These are phyloP conservation scores for Taphrorychus bicolor DNA, from an alignment of 2,888 invertebrate species.

Conservation along the genomic window DNA sequence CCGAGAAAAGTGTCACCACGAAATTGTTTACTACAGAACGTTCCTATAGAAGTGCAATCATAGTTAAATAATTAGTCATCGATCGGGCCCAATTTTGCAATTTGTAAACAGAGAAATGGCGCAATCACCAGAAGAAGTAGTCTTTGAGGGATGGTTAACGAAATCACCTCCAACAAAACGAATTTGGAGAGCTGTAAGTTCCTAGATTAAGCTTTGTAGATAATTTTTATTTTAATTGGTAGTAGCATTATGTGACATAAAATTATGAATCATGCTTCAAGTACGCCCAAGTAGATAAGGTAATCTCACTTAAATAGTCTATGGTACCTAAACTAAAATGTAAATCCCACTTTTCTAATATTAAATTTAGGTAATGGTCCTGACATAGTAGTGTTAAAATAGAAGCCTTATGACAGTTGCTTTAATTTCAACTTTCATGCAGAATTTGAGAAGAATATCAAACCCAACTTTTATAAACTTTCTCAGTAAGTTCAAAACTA, in stretches of 20 bases:
- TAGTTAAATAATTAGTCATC: not conserved
- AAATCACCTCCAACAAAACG: conserved; percentile 94
- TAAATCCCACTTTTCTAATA: no score
- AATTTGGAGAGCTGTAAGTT: conserved; percentile 92
- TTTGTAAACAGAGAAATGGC: conserved; percentile 58
- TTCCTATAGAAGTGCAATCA: not conserved
- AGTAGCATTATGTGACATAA: conserved; percentile 26
- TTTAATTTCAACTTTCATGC: no score
- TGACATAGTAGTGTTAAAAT: no score
- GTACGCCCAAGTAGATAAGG: conserved; percentile 33
- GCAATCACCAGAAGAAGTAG: conserved; percentile 70
- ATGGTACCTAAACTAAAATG: no score
- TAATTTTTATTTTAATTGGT: not conserved
- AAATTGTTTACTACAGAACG: not conserved
- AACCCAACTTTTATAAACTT: no score
- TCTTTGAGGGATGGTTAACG: conserved; percentile 92
- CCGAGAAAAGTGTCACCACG: not conserved
- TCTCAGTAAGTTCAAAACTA: no score
- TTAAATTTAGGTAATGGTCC: no score
- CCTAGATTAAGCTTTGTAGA: no score
- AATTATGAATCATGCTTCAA: conserved; percentile 47
- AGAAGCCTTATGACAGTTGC: no score
- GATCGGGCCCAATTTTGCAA: not conserved
- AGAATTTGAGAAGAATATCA: no score
- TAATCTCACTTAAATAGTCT: conserved; percentile 27